Base-by-base conservation (phyloP, 2,113 vertebrate genomes). In the Paramormyrops kingsleyae region DNA sequence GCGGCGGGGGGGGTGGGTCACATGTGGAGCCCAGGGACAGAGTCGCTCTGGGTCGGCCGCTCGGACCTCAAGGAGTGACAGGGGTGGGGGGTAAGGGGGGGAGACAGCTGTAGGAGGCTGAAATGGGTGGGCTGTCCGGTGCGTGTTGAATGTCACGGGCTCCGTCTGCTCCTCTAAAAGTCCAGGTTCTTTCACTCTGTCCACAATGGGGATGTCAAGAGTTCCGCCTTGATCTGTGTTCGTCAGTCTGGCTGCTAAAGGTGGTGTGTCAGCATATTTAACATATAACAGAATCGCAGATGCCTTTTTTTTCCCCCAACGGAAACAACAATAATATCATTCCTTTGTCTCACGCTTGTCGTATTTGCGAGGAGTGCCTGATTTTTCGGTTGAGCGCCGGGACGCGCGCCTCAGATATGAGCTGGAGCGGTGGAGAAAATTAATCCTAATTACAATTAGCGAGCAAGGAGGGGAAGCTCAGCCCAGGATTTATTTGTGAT, bases 401-500 rank as follows among this genome's bases (percentile, higher is more conserved):
- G 39, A 35, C 15, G 56, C 62, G 0, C 35, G 1, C 24, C 39
- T 88, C 80, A 83, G 35, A 83, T 42, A 46, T 24, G 15, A 46
- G 21, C 35, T 24, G 31, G 39, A 83, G 39, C 80, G 13, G 87
- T 24, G 8, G 44, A 49, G 62, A n/a, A 53, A 83, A 49, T 83
- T 31, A 53, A 27, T n/a, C 21, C 24, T 86, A 86, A 89, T 89
- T 89, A 62, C 35, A 62, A 42, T 70, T 39, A 66, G 46, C 5
- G 83, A 89, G 44, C 10, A 47, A 47, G 42, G 5, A 44, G 47
- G 35, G 35, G 39, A 15, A 31, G 8, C 47, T 77, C 49, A 46
- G 53, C 24, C 53, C 56, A 47, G 15, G 31, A 50, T 89, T 74
- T 74, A 59, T 89, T 85, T 46, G 24, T 59, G 89, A 89, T 31